Evolutionary conservation across 2,888 invertebrate genomes (phyloP).

Genomic region (Helicoverpa assulta): DNA sequence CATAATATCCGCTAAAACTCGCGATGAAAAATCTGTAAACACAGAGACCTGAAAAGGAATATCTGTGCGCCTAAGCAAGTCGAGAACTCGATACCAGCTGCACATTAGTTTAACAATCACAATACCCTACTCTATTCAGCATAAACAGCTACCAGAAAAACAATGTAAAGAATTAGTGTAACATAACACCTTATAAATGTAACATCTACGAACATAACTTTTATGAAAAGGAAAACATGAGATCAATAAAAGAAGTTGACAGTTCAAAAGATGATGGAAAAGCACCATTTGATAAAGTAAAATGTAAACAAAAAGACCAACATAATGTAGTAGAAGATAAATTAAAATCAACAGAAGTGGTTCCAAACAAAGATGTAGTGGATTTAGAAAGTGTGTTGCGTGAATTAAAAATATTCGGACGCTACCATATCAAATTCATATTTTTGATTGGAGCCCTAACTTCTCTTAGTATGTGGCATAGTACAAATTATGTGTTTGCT

Average conservation of each 20-base stretch:
- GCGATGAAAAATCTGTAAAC: no score
- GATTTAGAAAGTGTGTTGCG: constrained; percentile 53
- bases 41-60: background rate
- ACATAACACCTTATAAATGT: constrained; percentile 9
- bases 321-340: background rate
- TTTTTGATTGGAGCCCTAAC: constrained; percentile 46
- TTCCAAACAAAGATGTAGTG: constrained; percentile 7
- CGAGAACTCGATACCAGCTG: background rate
- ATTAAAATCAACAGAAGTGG: background rate
- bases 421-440: constrained; percentile 56
- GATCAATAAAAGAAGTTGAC: background rate
- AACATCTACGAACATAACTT: constrained; percentile 18
- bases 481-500: constrained; percentile 59
- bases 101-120: constrained; percentile 17
- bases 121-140: constrained; percentile 27
- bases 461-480: constrained; percentile 39
- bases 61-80: background rate
- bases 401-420: constrained; percentile 57
- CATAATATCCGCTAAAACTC: no score
- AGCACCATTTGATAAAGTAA: background rate
- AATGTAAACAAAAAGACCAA: background rate
- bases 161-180: constrained; percentile 28
- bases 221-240: constrained; percentile 22
- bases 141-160: constrained; percentile 1
- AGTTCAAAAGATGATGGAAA: background rate